Percentiles rank a stretch among this genome's conserved stretches.
Evolutionary conservation across 2,888 invertebrate species (phyloP).

Genomic region (Xiphydria camelus): DNA sequence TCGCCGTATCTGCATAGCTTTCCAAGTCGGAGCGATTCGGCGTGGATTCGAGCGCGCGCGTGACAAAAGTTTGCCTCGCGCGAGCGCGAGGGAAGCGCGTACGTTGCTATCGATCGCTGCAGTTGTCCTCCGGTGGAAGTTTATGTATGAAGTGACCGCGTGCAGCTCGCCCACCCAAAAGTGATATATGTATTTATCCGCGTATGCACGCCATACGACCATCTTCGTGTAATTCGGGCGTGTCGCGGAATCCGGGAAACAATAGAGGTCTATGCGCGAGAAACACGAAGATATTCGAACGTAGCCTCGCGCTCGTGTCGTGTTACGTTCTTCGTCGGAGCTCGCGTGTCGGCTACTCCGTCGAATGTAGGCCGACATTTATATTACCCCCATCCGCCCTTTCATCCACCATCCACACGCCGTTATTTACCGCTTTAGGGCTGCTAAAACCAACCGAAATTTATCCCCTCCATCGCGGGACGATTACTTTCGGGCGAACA

Average conservation of each 20-base stretch:
- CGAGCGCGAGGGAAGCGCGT: too few relatives aligned
- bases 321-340: conserved; percentile 4
- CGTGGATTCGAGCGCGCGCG: too few relatives aligned
- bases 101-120: too few relatives aligned
- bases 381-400: conserved; percentile 19
- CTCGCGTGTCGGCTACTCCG: conserved; percentile 14
- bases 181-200: background rate
- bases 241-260: background rate
- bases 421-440: conserved; percentile 9
- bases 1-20: too few relatives aligned
- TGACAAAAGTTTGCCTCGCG: too few relatives aligned
- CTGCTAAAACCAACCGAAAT: background rate
- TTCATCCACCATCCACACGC: conserved; percentile 5
- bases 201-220: background rate
- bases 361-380: conserved; percentile 22
- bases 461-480: background rate
- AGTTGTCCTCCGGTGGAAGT: too few relatives aligned
- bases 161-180: too few relatives aligned
- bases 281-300: background rate
- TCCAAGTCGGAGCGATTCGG: too few relatives aligned
- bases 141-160: too few relatives aligned
- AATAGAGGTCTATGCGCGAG: background rate
- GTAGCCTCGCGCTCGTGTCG: conserved; percentile 2
- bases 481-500: too few relatives aligned
- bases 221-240: too few relatives aligned